These are phyloP conservation scores for Caenorhabditis inopinata DNA, from an alignment of 1,140 invertebrate species.

Conservation along the genomic window DNA sequence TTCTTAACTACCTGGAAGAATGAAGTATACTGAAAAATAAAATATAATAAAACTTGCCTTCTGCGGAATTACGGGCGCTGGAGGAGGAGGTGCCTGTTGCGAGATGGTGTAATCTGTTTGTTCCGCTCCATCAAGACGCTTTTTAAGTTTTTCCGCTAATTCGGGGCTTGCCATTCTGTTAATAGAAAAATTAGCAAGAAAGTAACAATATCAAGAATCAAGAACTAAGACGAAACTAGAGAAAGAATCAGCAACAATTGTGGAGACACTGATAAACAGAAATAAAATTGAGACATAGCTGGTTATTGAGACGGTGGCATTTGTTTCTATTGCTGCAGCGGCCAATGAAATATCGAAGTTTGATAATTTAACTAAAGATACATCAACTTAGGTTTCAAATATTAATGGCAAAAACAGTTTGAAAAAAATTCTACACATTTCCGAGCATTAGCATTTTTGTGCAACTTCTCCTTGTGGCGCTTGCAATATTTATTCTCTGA, in stretches of 20 bases:
- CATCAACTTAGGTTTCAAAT: too few relatives aligned
- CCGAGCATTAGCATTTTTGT: too few relatives aligned
- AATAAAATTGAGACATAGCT: too few relatives aligned
- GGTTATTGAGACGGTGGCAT: too few relatives aligned
- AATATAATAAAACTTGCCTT: background rate
- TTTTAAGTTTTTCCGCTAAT: constrained; percentile 16
- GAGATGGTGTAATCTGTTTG: background rate
- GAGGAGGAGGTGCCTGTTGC: background rate
- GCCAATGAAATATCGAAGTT: too few relatives aligned
- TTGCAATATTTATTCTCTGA: too few relatives aligned
- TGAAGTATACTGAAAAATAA: background rate
- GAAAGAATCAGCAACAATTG: background rate
- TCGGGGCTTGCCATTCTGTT: constrained; percentile 11
- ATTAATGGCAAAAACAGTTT: too few relatives aligned
- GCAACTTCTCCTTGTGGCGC: too few relatives aligned
- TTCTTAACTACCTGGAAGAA: background rate
- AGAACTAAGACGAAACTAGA: background rate
- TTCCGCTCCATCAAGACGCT: background rate
- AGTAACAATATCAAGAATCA: background rate
- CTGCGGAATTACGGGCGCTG: background rate
- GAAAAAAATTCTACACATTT: too few relatives aligned
- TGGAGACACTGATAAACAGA: too few relatives aligned
- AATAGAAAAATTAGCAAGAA: background rate
- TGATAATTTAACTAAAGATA: too few relatives aligned
- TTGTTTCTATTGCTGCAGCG: too few relatives aligned